phyloP scores from a whole-genome alignment of 2,113 vertebrate species.

The Desmodus rotundus region DNA sequence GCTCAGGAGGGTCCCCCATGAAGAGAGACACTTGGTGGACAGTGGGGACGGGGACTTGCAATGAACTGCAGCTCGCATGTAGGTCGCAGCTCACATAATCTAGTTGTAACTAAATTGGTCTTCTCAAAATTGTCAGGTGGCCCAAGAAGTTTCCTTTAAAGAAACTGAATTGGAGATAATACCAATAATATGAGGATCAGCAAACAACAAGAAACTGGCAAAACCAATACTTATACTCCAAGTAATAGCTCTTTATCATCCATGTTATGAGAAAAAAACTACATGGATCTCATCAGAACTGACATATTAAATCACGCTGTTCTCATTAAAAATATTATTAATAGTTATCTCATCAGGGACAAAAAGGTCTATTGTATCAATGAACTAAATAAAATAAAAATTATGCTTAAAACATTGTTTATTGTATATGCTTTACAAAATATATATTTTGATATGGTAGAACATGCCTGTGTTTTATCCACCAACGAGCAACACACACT shows the following conservation, averaged over 20 bases:
- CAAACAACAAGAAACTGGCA: background rate
- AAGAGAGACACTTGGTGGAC: background rate
- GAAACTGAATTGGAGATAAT: background rate
- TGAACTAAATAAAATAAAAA: slow-evolving; percentile 23
- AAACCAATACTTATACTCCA: background rate
- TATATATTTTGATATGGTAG: background rate
- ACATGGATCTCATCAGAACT: background rate
- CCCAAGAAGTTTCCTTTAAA: background rate
- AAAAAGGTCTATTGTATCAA: background rate
- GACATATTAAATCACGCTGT: background rate
- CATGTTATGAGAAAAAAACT: background rate
- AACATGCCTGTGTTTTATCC: background rate
- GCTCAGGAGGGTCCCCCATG: background rate
- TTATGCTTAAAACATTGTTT: background rate
- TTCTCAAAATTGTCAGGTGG: background rate
- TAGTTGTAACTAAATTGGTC: slow-evolving; percentile 15
- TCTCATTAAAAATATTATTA: slow-evolving; percentile 33
- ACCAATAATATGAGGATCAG: background rate
- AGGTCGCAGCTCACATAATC: background rate
- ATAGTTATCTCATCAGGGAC: background rate
- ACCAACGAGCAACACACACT: background rate
- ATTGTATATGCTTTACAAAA: background rate
- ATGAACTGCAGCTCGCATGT: background rate
- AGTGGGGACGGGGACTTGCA: too few relatives aligned
- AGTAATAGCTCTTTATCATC: background rate